phyloP scores from a whole-genome alignment of 2,113 vertebrate genomes.

The Phrynocephalus versicolor region DNA sequence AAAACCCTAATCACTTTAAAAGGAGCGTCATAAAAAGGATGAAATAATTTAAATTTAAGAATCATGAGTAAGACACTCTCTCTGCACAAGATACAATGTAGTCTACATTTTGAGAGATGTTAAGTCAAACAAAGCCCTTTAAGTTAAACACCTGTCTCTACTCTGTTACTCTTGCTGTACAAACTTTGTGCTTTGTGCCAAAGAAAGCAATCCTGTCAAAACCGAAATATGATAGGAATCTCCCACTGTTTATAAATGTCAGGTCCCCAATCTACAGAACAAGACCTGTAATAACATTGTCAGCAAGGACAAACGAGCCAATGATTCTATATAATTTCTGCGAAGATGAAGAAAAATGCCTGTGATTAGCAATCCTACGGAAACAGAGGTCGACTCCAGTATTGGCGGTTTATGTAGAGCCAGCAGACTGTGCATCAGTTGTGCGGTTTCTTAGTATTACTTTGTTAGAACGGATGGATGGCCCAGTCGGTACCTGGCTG shows the following conservation, averaged over 20 bases:
- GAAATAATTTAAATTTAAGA: background rate
- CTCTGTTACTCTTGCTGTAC: background rate
- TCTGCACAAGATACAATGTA: background rate
- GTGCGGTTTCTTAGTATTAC: background rate
- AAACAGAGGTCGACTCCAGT: background rate
- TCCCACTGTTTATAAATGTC: background rate
- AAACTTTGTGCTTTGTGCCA: background rate
- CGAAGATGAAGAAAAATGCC: background rate
- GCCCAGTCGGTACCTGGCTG: no score
- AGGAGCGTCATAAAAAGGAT: background rate
- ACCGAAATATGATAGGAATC: background rate
- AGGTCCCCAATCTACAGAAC: background rate
- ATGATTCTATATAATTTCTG: background rate
- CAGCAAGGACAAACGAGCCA: background rate
- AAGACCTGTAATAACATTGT: background rate
- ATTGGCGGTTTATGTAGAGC: background rate
- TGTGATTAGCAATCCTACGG: background rate
- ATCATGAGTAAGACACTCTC: background rate
- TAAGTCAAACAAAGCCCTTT: background rate
- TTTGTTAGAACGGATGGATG: no score
- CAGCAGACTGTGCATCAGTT: background rate
- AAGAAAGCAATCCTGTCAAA: background rate
- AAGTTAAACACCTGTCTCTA: background rate
- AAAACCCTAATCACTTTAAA: background rate
- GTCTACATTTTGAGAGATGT: background rate